Percentiles rank a stretch among this genome's conserved stretches.
Conservation (phyloP, 2,113 vertebrate genomes). For the Phaethornis superciliosus region DNA sequence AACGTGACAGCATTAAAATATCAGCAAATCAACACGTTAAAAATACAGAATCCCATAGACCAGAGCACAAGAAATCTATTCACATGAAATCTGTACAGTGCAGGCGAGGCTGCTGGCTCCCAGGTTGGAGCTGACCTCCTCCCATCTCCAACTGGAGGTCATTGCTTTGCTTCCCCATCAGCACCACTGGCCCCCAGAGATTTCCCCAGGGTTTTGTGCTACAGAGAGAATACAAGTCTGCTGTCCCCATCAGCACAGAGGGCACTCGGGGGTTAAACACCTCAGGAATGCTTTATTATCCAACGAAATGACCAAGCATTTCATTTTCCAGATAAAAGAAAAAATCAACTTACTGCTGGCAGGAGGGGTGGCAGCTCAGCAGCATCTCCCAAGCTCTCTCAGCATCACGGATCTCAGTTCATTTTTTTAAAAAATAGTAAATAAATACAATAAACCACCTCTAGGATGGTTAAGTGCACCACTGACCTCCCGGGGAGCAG, state of each 20-base stretch:
- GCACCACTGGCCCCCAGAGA: neutral
- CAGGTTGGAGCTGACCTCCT: fast-evolving
- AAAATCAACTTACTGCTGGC: neutral
- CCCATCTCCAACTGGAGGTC: neutral
- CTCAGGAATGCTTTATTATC: neutral
- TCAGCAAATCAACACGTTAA: slow-evolving; percentile 22
- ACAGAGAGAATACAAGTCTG: neutral
- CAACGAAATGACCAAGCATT: neutral
- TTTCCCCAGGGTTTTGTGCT: neutral
- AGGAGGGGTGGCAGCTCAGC: neutral
- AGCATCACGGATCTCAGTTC: neutral
- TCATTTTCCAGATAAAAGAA: neutral
- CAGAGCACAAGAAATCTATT: slow-evolving; percentile 41
- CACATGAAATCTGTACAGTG: slow-evolving; percentile 40
- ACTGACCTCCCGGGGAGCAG: fast-evolving
- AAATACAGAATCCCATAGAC: slow-evolving; percentile 41
- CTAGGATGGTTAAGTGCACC: neutral
- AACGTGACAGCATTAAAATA: slow-evolving; percentile 30
- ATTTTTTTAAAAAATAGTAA: neutral
- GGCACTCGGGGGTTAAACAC: neutral
- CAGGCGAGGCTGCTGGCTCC: fast-evolving
- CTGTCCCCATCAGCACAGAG: neutral
- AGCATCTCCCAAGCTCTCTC: neutral
- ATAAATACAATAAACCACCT: neutral
- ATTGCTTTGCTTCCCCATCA: neutral